Evolutionary conservation across 1,140 invertebrate species (phyloP).

Genomic region (Rhyacophila brunnea): DNA sequence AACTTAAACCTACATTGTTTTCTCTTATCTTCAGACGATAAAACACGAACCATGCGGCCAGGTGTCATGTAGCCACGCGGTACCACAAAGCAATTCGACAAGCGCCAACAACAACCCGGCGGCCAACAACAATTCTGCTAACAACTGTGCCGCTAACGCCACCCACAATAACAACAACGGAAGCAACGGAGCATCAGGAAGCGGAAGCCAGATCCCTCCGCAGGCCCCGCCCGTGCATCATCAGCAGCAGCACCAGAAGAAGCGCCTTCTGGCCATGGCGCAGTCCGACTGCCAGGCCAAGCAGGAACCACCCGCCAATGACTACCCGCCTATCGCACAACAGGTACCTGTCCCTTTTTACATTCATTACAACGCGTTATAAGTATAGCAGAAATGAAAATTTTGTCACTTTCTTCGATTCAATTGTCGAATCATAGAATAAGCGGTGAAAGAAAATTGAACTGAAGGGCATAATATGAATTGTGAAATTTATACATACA

Average conservation of each 20-base stretch:
- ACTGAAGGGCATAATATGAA: too few relatives aligned
- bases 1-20: too few relatives aligned
- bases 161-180: constrained; percentile 53
- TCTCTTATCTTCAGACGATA: constrained; percentile 30
- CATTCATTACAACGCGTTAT: too few relatives aligned
- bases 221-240: constrained; percentile 48
- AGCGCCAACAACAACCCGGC: constrained; percentile 15
- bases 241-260: constrained; percentile 75
- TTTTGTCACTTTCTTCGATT: too few relatives aligned
- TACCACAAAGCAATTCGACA: constrained; percentile 3
- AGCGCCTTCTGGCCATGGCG: constrained; percentile 77
- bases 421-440: too few relatives aligned
- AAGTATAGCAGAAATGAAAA: too few relatives aligned
- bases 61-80: constrained; percentile 25
- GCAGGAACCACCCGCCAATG: constrained; percentile 35
- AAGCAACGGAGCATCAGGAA: constrained; percentile 51
- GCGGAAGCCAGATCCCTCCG: constrained; percentile 34
- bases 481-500: too few relatives aligned
- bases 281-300: constrained; percentile 72
- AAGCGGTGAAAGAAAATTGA: too few relatives aligned
- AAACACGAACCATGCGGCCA: constrained; percentile 33
- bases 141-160: constrained; percentile 55
- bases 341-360: too few relatives aligned
- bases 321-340: constrained; percentile 20
- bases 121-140: constrained; percentile 62